phyloP scores from a whole-genome alignment of 2,888 invertebrate species.

The Agrotis ipsilon region DNA sequence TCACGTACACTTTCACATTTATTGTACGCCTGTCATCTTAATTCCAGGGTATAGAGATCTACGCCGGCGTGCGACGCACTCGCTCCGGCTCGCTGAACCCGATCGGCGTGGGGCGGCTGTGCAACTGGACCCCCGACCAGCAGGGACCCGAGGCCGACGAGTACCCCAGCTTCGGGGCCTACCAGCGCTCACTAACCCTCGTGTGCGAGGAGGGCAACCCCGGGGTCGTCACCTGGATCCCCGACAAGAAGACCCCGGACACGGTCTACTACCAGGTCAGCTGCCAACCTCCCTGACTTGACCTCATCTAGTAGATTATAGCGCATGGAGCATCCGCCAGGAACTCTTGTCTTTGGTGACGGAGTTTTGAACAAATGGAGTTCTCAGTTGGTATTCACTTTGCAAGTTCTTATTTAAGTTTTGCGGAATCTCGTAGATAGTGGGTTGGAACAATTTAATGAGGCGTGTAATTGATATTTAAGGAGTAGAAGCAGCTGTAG shows the following conservation, averaged over 20 bases:
- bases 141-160: conserved; percentile 94
- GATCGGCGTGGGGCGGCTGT: conserved; percentile 95
- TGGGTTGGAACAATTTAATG: too few species aligned
- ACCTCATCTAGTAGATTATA: background rate
- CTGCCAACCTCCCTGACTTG: background rate
- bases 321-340: conserved; percentile 15
- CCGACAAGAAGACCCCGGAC: conserved; percentile 96
- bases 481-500: too few species aligned
- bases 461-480: too few species aligned
- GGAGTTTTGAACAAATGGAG: conserved; percentile 10
- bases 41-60: conserved; percentile 94
- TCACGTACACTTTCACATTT: background rate
- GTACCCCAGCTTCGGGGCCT: conserved; percentile 97
- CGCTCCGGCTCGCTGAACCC: conserved; percentile 93
- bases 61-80: conserved; percentile 94
- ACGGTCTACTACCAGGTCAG: conserved; percentile 97
- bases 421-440: too few species aligned
- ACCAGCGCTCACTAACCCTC: conserved; percentile 95
- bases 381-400: background rate
- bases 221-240: conserved; percentile 96
- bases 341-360: background rate
- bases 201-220: conserved; percentile 96
- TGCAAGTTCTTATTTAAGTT: background rate
- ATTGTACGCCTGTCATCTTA: too few species aligned
- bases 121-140: conserved; percentile 96